These are phyloP conservation scores for Lithophane ornitopus DNA, from an alignment of 2,888 invertebrate species.

Conservation along the genomic window DNA sequence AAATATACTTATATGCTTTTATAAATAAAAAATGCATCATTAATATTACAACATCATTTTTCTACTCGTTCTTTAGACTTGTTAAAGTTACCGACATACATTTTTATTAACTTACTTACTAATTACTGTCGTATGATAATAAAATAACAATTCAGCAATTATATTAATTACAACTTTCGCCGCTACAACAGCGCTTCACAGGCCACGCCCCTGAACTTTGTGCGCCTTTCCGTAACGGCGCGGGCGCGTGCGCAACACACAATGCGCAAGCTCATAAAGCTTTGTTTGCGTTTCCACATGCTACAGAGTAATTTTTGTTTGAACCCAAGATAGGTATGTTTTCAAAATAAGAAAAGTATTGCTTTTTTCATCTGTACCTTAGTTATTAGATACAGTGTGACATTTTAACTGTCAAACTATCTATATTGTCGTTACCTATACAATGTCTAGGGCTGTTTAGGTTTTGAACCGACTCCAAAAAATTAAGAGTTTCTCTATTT, in stretches of 20 bases:
- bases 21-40: not conserved
- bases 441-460: not conserved
- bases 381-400: not conserved
- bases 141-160: constrained; percentile 1
- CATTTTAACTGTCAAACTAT: not conserved
- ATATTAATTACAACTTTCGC: constrained; percentile 55
- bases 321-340: not conserved
- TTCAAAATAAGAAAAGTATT: not conserved
- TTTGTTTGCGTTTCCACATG: constrained; percentile 40
- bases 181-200: constrained; percentile 33
- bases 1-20: not conserved
- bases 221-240: constrained; percentile 48
- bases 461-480: not conserved
- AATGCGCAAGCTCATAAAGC: constrained; percentile 39
- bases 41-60: not conserved
- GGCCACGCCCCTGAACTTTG: constrained; percentile 47
- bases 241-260: constrained; percentile 61
- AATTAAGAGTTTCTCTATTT: not conserved
- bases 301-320: constrained; percentile 7
- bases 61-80: not conserved
- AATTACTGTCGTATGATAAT: not conserved
- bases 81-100: too few relatives aligned
- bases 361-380: not conserved
- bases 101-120: not conserved
- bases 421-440: not conserved